Evolutionary conservation across 2,888 invertebrate species (phyloP), one percentile per base, ranked within the genome.

Genomic region (Amphimallon solstitiale): DNA sequence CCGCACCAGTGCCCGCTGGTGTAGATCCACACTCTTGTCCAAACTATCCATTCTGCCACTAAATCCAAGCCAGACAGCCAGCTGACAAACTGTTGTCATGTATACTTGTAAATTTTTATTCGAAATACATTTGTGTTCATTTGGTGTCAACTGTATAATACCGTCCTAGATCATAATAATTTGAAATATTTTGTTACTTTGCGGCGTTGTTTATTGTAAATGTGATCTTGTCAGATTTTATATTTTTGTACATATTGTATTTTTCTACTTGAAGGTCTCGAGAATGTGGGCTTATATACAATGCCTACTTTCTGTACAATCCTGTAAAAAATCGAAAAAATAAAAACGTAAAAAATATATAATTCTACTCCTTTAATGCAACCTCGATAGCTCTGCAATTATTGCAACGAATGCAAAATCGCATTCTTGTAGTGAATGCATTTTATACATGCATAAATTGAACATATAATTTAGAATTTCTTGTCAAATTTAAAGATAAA

Each of bases 41-140:
- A 69, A 82, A 82, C 76, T 82, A 82, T 69, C 82, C 82, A 37
- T 82, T 80, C 81, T 83, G 83, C 70, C 79, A 79, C 73, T 80
- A 79, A 77, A n/a, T 15, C 52, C 65, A 68, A 69, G 71, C 68
- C 65, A 72, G 67, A 71, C 68, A 73, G 72, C 75, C 75, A 76
- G 76, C 75, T 76, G 76, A 76, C 76, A 74, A 74, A 74, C 74
- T 68, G 72, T 71, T 73, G 72, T 72, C 68, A 62, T 49, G 66
- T 70, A 66, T 38, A 59, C 34, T 49, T 56, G 35, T 43, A 65
- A 46, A 65, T 56, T 48, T 64, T 38, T 56, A 37, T 37, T 59
- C 38, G 14, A 51, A 51, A 49, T 10, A 45, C 35, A 63, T 63
- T 35, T 54, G 63, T 63, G 63, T 63, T 63, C 56, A 63, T 43